Evolutionary conservation across 1,140 invertebrate species (phyloP).

Genomic region (Himalopsyche phryganea): DNA sequence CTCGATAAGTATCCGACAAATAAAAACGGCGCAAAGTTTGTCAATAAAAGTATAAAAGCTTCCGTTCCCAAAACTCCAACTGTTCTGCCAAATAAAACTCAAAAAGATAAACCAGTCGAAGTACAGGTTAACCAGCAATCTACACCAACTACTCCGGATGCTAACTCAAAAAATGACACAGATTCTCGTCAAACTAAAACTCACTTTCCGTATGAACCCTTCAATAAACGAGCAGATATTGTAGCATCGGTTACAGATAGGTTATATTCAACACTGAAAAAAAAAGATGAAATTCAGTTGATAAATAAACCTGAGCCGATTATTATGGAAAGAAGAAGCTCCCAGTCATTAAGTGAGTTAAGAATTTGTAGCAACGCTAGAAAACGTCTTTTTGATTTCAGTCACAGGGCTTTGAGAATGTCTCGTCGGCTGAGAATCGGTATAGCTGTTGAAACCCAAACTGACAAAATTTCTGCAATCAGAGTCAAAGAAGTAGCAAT

Average conservation of each 20-base stretch:
- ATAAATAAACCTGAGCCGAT: constrained; percentile 46
- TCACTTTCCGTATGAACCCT: constrained; percentile 37
- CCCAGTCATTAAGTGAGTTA: constrained; percentile 48
- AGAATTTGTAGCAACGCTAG: constrained; percentile 56
- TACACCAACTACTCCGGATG: neutral
- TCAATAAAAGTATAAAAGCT: too few relatives aligned
- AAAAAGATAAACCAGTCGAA: too few relatives aligned
- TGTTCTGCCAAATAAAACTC: too few relatives aligned
- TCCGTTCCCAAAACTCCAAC: too few relatives aligned
- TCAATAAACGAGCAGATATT: constrained; percentile 58
- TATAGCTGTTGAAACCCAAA: constrained; percentile 59
- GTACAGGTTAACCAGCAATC: too few relatives aligned
- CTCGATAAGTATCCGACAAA: neutral
- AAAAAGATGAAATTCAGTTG: constrained; percentile 51
- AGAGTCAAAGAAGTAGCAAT: constrained; percentile 57
- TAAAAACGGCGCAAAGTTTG: too few relatives aligned
- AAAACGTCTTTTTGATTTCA: constrained; percentile 54
- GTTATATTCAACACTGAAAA: constrained; percentile 61
- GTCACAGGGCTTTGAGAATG: constrained; percentile 53
- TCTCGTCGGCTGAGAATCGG: constrained; percentile 56
- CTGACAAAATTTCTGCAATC: constrained; percentile 48
- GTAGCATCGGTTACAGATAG: constrained; percentile 66
- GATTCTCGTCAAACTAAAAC: constrained; percentile 20
- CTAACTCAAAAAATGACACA: constrained; percentile 17
- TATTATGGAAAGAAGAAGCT: constrained; percentile 41